Conservation (phyloP, 2,888 invertebrate genomes). For the Drosophila ezoana region DNA sequence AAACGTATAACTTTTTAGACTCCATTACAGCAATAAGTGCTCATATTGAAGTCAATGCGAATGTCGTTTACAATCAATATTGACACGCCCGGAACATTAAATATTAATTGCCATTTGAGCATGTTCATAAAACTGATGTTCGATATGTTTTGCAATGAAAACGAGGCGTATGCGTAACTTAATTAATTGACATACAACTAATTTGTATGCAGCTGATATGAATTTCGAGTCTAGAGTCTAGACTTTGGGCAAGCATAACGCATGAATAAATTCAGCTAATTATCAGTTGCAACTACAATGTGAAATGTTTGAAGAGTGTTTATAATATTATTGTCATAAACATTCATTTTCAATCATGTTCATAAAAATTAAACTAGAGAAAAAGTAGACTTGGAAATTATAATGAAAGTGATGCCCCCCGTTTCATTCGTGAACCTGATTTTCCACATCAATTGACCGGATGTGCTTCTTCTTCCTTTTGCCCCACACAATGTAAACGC, state of each 20-base stretch:
- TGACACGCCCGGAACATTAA: constrained; percentile 14
- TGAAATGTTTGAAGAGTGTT: background rate
- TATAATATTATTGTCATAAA: background rate
- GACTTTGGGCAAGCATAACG: constrained; percentile 12
- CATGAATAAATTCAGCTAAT: constrained; percentile 2
- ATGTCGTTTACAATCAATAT: constrained; percentile 10
- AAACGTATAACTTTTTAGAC: background rate
- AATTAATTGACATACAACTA: constrained; percentile 33
- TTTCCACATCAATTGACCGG: too few species aligned
- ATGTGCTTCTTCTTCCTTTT: too few species aligned
- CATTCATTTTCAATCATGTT: background rate
- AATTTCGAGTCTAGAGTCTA: constrained; percentile 13
- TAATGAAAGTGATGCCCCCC: too few species aligned
- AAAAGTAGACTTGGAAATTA: too few species aligned
- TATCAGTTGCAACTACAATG: background rate
- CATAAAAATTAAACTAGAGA: too few species aligned
- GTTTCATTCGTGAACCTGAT: too few species aligned
- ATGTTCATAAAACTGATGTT: background rate
- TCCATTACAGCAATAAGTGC: background rate
- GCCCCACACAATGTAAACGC: too few species aligned
- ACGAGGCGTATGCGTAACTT: constrained; percentile 30
- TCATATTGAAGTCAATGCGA: constrained; percentile 2
- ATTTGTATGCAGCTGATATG: constrained; percentile 11
- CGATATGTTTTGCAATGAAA: constrained; percentile 10
- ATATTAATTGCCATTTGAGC: constrained; percentile 18